phyloP scores from a whole-genome alignment of 2,113 vertebrate genomes.

The Dicentrarchus labrax region DNA sequence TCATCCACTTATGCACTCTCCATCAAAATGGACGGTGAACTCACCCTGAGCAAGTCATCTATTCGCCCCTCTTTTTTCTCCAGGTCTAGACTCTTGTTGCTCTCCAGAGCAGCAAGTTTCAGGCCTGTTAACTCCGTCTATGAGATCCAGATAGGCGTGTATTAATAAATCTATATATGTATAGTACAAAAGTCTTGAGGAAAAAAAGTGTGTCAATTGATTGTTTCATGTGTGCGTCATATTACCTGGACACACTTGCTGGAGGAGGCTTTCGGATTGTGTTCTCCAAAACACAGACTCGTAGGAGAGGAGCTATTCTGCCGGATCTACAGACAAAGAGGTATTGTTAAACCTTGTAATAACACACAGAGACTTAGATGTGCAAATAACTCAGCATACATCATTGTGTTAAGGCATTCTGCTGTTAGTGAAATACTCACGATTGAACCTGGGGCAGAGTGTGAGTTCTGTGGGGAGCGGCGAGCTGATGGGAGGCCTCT shows the following conservation, averaged over 20 bases:
- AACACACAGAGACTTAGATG: background rate
- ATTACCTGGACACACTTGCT: slow-evolving; percentile 96
- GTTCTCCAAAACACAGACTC: slow-evolving; percentile 95
- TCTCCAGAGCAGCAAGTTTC: slow-evolving; percentile 97
- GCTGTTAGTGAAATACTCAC: slow-evolving; percentile 83
- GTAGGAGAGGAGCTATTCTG: slow-evolving; percentile 99
- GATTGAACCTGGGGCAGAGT: slow-evolving; percentile 94
- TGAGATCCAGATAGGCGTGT: background rate
- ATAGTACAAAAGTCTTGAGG: background rate
- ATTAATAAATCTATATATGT: background rate
- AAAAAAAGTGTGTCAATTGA: background rate
- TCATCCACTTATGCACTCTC: background rate
- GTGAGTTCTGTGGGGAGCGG: slow-evolving; percentile 96
- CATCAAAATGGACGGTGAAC: background rate
- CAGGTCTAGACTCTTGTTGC: slow-evolving; percentile 97
- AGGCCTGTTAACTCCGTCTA: slow-evolving; percentile 96
- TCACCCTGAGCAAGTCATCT: slow-evolving; percentile 95
- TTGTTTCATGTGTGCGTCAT: background rate
- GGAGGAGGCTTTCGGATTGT: slow-evolving; percentile 94
- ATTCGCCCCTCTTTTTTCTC: slow-evolving; percentile 98
- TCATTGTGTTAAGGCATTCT: background rate
- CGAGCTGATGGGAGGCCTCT: slow-evolving; percentile 93
- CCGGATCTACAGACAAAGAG: slow-evolving; percentile 85
- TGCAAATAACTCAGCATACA: background rate
- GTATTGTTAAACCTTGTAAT: background rate